phyloP scores from a whole-genome alignment of 53 echinoderm and acorn worm species.

The Apostichopus leukothele region DNA sequence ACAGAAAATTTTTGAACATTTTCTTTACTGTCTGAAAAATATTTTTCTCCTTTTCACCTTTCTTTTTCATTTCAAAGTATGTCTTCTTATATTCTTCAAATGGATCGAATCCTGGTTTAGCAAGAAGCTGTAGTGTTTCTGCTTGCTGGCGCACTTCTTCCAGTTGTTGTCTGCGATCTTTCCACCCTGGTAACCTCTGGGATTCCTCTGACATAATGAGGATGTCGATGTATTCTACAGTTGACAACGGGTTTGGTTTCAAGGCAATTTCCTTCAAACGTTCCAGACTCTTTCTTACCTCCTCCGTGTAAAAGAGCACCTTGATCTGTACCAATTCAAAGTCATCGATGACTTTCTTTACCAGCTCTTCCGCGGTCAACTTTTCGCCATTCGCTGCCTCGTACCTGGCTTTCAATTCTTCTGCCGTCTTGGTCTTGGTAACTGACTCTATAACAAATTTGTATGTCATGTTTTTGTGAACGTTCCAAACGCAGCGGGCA shows the following conservation, averaged over 20 bases:
- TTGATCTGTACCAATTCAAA: conserved; percentile 25
- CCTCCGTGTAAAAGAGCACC: conserved; percentile 10
- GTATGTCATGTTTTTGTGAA: conserved; percentile 52
- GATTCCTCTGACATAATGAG: conserved; percentile 55
- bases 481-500: conserved; percentile 32
- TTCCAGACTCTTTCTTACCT: conserved; percentile 43
- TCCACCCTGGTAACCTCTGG: conserved; percentile 51
- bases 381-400: conserved; percentile 46
- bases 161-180: conserved; percentile 20
- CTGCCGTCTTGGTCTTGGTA: conserved; percentile 12
- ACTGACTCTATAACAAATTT: conserved; percentile 23
- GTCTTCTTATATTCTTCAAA: conserved; percentile 48
- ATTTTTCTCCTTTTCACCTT: conserved; percentile 9
- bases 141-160: conserved; percentile 52
- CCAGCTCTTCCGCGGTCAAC: conserved; percentile 20
- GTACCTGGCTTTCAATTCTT: conserved; percentile 39
- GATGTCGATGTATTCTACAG: conserved; percentile 60
- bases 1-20: conserved; percentile 22
- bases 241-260: conserved; percentile 57
- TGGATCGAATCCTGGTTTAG: conserved; percentile 55
- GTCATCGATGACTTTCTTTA: conserved; percentile 32
- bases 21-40: conserved; percentile 30
- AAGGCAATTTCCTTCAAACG: conserved; percentile 68
- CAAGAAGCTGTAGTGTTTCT: conserved; percentile 53
- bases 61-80: conserved; percentile 17